Evolutionary conservation across 2,888 invertebrate species (phyloP), one percentile per base, ranked within the genome.

Genomic region (Watsonalla cultraria): DNA sequence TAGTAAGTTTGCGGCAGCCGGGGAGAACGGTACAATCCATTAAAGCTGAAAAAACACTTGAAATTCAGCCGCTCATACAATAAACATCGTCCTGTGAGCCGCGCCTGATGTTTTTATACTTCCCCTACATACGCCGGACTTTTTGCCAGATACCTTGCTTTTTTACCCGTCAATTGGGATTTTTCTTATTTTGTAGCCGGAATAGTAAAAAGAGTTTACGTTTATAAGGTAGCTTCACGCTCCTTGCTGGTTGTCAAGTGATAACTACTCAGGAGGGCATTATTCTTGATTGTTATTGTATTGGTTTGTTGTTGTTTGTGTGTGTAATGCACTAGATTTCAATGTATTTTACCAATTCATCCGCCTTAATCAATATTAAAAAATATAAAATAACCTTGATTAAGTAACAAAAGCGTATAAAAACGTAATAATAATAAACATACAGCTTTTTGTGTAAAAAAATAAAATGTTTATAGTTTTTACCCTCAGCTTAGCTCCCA

Each of bases 41-140:
- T 90, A 87, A 80, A 78, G 80, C 84, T 82, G 82, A 82, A 85
- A 84, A 82, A 85, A 76, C 79, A 83, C 84, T 86, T 85, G 86
- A 86, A 85, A 87, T 86, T 86, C 86, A 85, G 85, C 77, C 64
- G 72, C 90, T 90, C 90, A 90, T 90, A 84, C 87, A 90, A 90
- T 90, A 90, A 84, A 88, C 90, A 90, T 90, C 73, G 66, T 62
- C 72, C 64, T 66, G 71, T 68, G 72, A 62, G 67, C 68, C 68
- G 67, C 61, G 67, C 67, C 64, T 57, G 62, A 5, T 11, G 9
- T 42, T 77, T 84, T 85, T 84, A 85, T 84, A 79, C 73, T 58
- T 59, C 65, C 61, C 48, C 64, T 62, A 64, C 63, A 66, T 68
- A 72, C 62, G 66, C 66, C 71, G 69, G 68, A 75, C 80, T 85